Base-by-base conservation (phyloP, 1,140 invertebrate species). In the Aphaenogaster floridana region DNA sequence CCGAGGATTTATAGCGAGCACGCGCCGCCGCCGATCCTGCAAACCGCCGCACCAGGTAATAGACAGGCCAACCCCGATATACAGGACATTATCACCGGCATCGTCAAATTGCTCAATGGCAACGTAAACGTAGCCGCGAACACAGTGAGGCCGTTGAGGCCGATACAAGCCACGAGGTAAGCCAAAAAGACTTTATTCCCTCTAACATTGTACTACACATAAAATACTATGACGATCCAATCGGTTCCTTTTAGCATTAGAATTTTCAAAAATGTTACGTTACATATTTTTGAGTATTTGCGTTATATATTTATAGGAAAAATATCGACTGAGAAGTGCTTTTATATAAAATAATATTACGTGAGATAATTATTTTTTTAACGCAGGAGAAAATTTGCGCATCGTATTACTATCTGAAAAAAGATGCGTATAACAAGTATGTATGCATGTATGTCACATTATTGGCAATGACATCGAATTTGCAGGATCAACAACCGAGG, bases 31-130 rank as follows among this genome's bases (percentile, higher is more conserved):
- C 90, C 93, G 3, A 89, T 92, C 39, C 72, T 92, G 42, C 93
- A 92, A 72, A 95, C 95, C 0, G 93, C 86, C 1, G 88, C 89
- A 89, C 92, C 94, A 90, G 93, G 92, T 88, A 95, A 86, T 6
- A 92, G 96, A 57, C 96, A 97, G 90, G 96, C 97, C 5, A 97
- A 97, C 93, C 97, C 97, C 28, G 98, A 98, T 93, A 98, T 98
- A 77, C 98, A 98, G 94, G 98, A 98, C 92, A 98, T 99, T 15
- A 98, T 99, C 71, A 98, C 98, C 8, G 98, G 98, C 13, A 98
- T 99, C 54, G 98, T 99, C 0, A 98, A 98, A 93, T 94, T 99
- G 1, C 94, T 99, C 1, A 98, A 98, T 90, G 98, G 98, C 1
- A 98, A 98, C 90, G 98, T 98, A 0, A 98, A 98, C 90, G 97